A percentile compares a stretch with the other conserved stretches of the same genome.
Evolutionary conservation across 2,797 vertebrate species (phyloP).

Genomic region (Remorina albescens): DNA sequence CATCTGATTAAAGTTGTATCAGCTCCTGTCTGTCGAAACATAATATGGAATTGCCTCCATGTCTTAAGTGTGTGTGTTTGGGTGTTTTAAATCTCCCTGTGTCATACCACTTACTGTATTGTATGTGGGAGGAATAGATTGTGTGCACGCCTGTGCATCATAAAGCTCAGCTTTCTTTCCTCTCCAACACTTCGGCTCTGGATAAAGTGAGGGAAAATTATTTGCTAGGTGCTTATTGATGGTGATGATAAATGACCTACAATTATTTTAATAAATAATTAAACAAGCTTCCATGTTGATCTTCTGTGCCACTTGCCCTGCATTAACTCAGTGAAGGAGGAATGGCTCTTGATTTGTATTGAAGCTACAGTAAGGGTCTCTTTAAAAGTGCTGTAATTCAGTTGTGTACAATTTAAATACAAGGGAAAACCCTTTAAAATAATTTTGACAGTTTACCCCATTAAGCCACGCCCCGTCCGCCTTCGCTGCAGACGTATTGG

Average conservation of each 20-base stretch:
- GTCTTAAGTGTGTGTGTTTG: constrained; percentile 53
- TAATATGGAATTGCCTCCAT: constrained; percentile 61
- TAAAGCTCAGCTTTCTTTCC: constrained; percentile 54
- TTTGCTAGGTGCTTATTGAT: constrained; percentile 74
- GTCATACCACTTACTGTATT: constrained; percentile 62
- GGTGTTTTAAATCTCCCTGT: constrained; percentile 61
- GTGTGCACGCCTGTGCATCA: constrained; percentile 57
- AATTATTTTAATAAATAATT: constrained; percentile 78
- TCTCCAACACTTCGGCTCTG: constrained; percentile 53
- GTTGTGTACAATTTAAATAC: constrained; percentile 81
- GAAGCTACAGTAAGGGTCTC: constrained; percentile 49
- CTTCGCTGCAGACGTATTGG: constrained; percentile 83
- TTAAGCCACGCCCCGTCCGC: constrained; percentile 83
- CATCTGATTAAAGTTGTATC: constrained; percentile 76
- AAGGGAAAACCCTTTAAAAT: constrained; percentile 97
- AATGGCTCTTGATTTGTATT: constrained; percentile 14
- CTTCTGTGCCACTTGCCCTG: constrained; percentile 49
- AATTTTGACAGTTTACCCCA: constrained; percentile 97
- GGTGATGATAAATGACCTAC: constrained; percentile 77
- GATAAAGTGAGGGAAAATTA: constrained; percentile 51
- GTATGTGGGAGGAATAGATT: constrained; percentile 75
- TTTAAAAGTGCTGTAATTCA: constrained; percentile 74
- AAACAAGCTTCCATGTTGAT: constrained; percentile 66
- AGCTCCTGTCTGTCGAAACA: constrained; percentile 63
- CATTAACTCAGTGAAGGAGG: constrained; percentile 6